Evolutionary conservation across 1,140 invertebrate species (phyloP), one percentile per base, ranked within the genome.

Genomic region (Caenorhabditis latens): DNA sequence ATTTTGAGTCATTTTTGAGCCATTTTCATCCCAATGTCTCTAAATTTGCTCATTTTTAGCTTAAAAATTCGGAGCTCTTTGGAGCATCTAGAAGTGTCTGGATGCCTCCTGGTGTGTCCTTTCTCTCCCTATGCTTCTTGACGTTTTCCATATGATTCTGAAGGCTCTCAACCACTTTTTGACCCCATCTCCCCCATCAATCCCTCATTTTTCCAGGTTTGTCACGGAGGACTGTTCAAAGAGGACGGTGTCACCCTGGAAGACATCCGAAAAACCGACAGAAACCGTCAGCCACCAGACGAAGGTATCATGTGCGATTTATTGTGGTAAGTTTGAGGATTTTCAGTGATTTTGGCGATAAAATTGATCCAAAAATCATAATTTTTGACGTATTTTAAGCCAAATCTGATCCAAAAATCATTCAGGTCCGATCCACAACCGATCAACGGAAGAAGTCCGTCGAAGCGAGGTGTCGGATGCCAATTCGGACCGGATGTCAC

Each of bases 401-500:
- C 32, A 32, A 32, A 32, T 1, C 2, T 32, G 32, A 32, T 32
- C 32, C 84, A 32, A 32, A 42, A 67, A 65, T 42, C 4, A 13
- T 94, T 99, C 11, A 99, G 98, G 98, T 98, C 97, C 0, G 98
- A 99, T 94, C 98, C 98, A 0, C 97, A 99, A 93, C 95, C 95
- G 11, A 95, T 95, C 93, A 91, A 92, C 67, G 98, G 98, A 0
- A 94, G 96, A 55, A 95, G 96, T 0, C 96, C 96, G 0, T 98
- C 97, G 89, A 99, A 99, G 93, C 95, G 98, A 87, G 98, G 98
- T 4, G 97, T 99, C 7, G 98, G 98, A 32, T 96, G 97, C 90
- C 98, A 99, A 93, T 99, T 99, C 94, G 98, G 98, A 9, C 98
- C 98, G 0, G 97, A 99, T 93, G 95, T 99, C 1, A 99, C 98